A percentile compares a stretch with the other conserved stretches of the same genome.
These are phyloP conservation scores for Uloborus plumipes DNA, from an alignment of 2,888 invertebrate genomes.

Conservation along the genomic window DNA sequence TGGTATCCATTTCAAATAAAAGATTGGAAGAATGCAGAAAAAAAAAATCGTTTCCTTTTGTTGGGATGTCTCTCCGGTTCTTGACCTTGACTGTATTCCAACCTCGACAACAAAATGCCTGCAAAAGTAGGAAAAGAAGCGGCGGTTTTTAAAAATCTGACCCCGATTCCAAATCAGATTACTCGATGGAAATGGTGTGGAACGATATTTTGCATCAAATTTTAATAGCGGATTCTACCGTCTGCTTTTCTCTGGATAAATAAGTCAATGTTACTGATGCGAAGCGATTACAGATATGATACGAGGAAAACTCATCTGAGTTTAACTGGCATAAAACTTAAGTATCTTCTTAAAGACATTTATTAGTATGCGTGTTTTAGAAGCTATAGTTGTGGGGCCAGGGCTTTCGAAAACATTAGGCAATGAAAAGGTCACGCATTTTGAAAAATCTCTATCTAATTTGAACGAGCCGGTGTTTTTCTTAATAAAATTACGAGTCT, in stretches of 20 bases:
- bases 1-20: constrained; percentile 25
- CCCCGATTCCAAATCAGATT: constrained; percentile 27
- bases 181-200: constrained; percentile 18
- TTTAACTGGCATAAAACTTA: neutral
- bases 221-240: constrained; percentile 17
- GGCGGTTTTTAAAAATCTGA: constrained; percentile 15
- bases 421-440: too few species aligned
- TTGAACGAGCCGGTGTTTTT: too few species aligned
- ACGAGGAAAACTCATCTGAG: neutral
- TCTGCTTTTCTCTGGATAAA: constrained; percentile 13
- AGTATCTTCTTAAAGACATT: neutral
- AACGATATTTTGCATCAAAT: constrained; percentile 24
- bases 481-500: too few species aligned
- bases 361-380: too few species aligned
- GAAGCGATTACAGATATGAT: constrained; percentile 21
- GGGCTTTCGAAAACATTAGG: too few species aligned
- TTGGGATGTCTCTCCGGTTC: constrained; percentile 30
- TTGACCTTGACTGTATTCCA: constrained; percentile 43
- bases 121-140: constrained; percentile 11
- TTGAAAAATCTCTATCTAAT: too few species aligned
- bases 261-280: constrained; percentile 44
- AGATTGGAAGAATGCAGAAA: constrained; percentile 25
- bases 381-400: too few species aligned
- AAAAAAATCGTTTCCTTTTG: constrained; percentile 14
- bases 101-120: constrained; percentile 13